These are phyloP conservation scores for Hystrix cristata DNA, from an alignment of 2,113 vertebrate species.

Conservation along the genomic window DNA sequence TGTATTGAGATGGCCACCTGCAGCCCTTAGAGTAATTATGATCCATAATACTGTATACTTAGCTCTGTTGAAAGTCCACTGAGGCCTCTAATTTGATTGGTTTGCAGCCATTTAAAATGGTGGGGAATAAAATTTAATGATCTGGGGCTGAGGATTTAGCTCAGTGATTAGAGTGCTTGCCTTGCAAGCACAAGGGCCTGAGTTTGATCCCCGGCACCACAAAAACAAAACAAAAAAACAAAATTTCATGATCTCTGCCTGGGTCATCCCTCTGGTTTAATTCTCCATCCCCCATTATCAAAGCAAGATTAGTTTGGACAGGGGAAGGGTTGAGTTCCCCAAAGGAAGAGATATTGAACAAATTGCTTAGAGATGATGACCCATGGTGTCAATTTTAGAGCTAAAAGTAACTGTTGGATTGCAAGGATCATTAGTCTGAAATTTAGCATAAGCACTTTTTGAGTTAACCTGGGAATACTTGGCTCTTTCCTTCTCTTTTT, in stretches of 20 bases:
- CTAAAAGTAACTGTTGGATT: background rate
- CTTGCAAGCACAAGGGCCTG: too few relatives aligned
- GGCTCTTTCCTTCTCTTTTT: background rate
- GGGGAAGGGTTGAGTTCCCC: background rate
- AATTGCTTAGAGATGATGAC: background rate
- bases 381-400: slow-evolving; percentile 32
- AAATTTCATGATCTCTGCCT: background rate
- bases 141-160: too few relatives aligned
- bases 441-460: background rate
- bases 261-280: slow-evolving; percentile 39
- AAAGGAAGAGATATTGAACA: background rate
- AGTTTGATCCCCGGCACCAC: too few relatives aligned
- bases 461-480: background rate
- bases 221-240: too few relatives aligned
- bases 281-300: background rate
- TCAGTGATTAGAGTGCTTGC: too few relatives aligned
- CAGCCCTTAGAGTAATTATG: background rate
- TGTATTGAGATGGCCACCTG: background rate
- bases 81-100: background rate
- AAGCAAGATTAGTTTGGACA: background rate
- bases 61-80: background rate
- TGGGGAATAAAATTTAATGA: slow-evolving; percentile 40
- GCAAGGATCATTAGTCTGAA: background rate
- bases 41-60: background rate
- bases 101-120: background rate